Evolutionary conservation across 2,888 invertebrate genomes (phyloP), one percentile per base, ranked within the genome.

Genomic region (Ormyrus nitidulus): DNA sequence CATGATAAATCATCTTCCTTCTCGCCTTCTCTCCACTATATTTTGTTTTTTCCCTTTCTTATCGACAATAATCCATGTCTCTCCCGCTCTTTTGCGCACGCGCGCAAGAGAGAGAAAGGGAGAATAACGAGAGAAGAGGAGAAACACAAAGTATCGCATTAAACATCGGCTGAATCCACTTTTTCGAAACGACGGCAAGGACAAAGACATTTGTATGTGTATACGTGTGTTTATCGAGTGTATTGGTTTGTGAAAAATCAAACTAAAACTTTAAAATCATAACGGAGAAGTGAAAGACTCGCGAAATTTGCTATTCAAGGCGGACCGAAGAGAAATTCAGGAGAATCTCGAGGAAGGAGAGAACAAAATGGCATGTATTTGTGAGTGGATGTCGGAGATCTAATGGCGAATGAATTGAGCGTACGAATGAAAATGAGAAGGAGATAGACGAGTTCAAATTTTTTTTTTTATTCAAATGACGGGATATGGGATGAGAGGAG

Each of bases 221-320:
- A 5, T 62, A 19, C 13, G 51, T 61, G 61, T 44, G 49, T 69
- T 54, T 69, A 10, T 34, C 34, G 34, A 34, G 34, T 51, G 49
- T 49, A 44, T 11, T 34, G 34, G 44, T 44, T 19, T 49, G 62
- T 13, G 54, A 73, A 73, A 59, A 58, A n/a, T 48, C 61, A 48
- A 46, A 59, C 10, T n/a, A 53, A 11, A 65, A 58, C 8, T 72
- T 44, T 73, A 74, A 82, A 81, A 83, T 34, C 34, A 34, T 34
- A 77, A 83, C 77, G 83, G 81, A 79, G 80, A 75, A 82, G 72
- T 77, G 76, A 74, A 59, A 82, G 76, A 62, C 53, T 79, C 49
- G 59, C 46, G 54, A 68, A 68, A 64, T 54, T 71, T 34, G 4
- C 34, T 34, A 8, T 72, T 54, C 66, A 69, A 75, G 66, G 70